Conservation (phyloP, 2,888 invertebrate species). For the Lycophotia porphyrea region DNA sequence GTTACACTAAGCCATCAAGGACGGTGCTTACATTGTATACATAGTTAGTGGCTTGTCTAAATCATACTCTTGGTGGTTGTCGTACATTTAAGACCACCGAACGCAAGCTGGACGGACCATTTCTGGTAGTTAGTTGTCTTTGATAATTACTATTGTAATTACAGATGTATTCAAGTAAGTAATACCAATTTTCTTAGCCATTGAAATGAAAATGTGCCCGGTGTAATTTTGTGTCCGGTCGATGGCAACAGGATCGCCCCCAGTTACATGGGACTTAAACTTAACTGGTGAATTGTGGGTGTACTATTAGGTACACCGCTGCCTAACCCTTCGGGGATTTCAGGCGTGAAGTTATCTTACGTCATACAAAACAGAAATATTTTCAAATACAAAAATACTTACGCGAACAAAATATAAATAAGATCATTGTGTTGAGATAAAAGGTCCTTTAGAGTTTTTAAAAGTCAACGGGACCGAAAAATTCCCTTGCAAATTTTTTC, state of each 20-base stretch:
- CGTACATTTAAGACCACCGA: conserved; percentile 61
- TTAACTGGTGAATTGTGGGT: no score
- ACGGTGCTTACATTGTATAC: not conserved
- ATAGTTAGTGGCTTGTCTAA: conserved; percentile 9
- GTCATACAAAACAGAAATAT: conserved; percentile 18
- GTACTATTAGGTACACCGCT: no score
- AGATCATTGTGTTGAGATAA: conserved; percentile 46
- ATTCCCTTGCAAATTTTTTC: conserved; percentile 36
- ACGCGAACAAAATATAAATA: conserved; percentile 39
- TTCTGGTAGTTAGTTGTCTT: conserved; percentile 40
- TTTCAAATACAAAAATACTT: conserved; percentile 32
- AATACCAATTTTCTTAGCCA: not conserved
- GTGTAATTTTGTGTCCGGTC: not conserved
- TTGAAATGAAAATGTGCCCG: not conserved
- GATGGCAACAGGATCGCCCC: not conserved
- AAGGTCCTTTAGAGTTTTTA: conserved; percentile 24
- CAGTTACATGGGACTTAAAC: no score
- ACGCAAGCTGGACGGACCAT: conserved; percentile 46
- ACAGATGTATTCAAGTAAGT: conserved; percentile 13
- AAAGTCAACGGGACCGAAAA: conserved; percentile 48
- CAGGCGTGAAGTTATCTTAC: not conserved
- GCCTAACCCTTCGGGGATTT: not conserved
- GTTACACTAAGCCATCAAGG: not conserved
- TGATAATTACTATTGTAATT: conserved; percentile 47
- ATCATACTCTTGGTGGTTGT: conserved; percentile 24